Evolutionary conservation across 2,113 vertebrate species (phyloP).

Genomic region (Myodes glareolus): DNA sequence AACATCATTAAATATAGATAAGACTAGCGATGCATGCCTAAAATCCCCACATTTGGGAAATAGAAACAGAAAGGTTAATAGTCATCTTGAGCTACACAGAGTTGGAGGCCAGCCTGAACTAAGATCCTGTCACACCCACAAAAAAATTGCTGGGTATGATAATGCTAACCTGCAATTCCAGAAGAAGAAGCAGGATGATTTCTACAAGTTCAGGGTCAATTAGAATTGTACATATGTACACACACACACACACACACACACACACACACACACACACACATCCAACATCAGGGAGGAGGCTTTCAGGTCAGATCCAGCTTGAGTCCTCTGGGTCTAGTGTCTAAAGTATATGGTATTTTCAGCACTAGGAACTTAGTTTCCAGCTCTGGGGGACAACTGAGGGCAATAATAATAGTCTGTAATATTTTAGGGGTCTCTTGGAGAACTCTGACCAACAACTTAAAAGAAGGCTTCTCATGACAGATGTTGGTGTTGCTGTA

Average conservation of each 20-base stretch:
- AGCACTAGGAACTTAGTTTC: neutral
- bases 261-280: no score
- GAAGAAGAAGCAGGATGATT: neutral
- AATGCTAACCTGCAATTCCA: neutral
- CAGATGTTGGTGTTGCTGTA: neutral
- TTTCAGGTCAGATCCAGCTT: neutral
- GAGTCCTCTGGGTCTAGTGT: neutral
- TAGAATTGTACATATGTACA: neutral
- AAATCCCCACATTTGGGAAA: neutral
- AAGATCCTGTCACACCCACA: neutral
- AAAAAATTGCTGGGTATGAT: neutral
- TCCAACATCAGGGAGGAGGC: neutral
- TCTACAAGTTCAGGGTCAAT: neutral
- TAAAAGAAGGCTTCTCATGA: neutral
- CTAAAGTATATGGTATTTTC: neutral
- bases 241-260: no score
- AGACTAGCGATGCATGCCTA: neutral
- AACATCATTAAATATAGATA: neutral
- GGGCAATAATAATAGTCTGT: neutral
- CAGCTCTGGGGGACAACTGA: neutral
- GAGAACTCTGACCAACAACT: neutral
- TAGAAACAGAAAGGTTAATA: neutral
- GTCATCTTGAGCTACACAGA: neutral
- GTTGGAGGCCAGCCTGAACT: neutral
- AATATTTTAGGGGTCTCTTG: neutral